phyloP scores from a whole-genome alignment of 2,113 vertebrate genomes.

The Amblyornis subalaris region DNA sequence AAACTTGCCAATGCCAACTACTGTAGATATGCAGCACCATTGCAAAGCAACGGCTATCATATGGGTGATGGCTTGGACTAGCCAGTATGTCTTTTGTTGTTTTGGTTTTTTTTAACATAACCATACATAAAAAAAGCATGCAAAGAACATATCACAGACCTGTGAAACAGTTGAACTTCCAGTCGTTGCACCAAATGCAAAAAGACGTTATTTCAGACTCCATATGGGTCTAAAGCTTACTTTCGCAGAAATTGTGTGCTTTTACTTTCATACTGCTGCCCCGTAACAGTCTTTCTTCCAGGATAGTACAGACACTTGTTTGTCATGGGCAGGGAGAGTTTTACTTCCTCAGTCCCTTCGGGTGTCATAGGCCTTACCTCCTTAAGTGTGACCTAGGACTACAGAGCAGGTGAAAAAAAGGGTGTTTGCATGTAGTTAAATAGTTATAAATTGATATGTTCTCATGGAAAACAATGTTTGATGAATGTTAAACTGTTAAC shows the following conservation, averaged over 20 bases:
- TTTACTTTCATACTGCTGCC: background rate
- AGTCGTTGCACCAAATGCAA: background rate
- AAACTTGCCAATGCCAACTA: rapidly evolving
- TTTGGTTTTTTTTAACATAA: background rate
- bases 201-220: background rate
- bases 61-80: background rate
- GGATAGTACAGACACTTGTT: background rate
- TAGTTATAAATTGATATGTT: background rate
- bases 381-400: background rate
- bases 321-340: background rate
- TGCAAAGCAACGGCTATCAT: rapidly evolving
- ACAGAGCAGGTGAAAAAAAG: background rate
- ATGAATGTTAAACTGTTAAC: background rate
- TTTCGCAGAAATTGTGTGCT: background rate
- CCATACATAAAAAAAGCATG: background rate
- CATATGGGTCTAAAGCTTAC: background rate
- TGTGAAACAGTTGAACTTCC: background rate
- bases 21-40: background rate
- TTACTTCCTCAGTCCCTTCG: background rate
- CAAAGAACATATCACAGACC: background rate
- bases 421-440: background rate
- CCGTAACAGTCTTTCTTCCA: background rate
- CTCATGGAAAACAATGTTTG: background rate
- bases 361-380: background rate
- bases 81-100: too few relatives aligned